Base-by-base conservation (phyloP, 2,113 vertebrate genomes). In the Azemiops feae region DNA sequence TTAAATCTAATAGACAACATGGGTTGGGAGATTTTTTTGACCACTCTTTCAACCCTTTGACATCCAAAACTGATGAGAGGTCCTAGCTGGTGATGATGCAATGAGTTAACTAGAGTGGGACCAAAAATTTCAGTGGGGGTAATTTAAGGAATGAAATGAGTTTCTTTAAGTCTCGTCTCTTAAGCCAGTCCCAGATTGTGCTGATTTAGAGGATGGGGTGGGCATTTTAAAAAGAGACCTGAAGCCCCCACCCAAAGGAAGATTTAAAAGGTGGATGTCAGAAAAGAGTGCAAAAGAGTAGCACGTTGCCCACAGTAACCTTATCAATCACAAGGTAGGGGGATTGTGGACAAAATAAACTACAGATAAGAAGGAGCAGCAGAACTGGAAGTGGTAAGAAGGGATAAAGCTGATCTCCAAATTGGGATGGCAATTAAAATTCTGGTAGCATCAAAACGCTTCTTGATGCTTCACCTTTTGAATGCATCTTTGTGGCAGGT, bases 401-500 rank as follows among this genome's bases (percentile, higher is more conserved):
- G 45, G 3, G 11, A n/a, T 43, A 69, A 16, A 74, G 2, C 25
- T 69, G 22, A 4, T 89, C 22, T 87, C 45, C 55, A 39, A 52
- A 20, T 16, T 11, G 5, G 16, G 53, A 88, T 45, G 10, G 27
- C 34, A 85, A 2, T 16, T 53, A n/a, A 50, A 92, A 69, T 88
- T 85, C 58, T 69, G 12, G 30, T 53, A 20, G 27, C 27, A 30
- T 50, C 45, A 87, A 88, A 53, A 39, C 1, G 6, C 30, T 57
- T 81, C 74, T 81, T 25, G 5, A 18, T 20, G 14, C 4, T 18
- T 43, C 27, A 53, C 0, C 0, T 43, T n/a, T 87, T 94, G 25
- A 94, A 10, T 53, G 11, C 8, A 43, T 91, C 85, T 94, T 87
- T 50, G 88, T 87, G 92, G 30, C 94, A 99, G 99, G 99, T 99